Conservation (phyloP, 2,888 invertebrate species). For the Eupithecia dodoneata region DNA sequence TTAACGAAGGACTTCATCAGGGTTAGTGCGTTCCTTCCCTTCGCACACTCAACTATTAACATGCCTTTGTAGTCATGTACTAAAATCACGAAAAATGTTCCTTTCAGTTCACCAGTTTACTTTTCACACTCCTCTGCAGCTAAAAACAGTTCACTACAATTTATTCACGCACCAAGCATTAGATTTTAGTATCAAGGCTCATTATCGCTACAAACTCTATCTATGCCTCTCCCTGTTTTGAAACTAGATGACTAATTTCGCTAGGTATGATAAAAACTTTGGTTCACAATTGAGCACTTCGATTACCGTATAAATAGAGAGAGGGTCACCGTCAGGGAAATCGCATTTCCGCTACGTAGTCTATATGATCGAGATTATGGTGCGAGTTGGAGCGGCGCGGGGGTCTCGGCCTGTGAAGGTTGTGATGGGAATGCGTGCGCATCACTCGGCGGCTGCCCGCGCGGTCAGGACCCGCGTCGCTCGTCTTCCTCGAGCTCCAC, state of each 20-base stretch:
- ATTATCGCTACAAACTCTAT: constrained; percentile 23
- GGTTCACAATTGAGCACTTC: constrained; percentile 82
- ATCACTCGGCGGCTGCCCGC: constrained; percentile 77
- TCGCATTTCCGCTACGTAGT: constrained; percentile 86
- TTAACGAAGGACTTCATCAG: too few species aligned
- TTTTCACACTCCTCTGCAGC: constrained; percentile 16
- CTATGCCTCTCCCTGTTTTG: constrained; percentile 45
- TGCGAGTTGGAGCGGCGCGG: constrained; percentile 85
- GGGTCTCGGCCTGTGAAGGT: constrained; percentile 82
- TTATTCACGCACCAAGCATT: constrained; percentile 14
- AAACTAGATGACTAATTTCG: constrained; percentile 49
- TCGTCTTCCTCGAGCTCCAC: constrained; percentile 66
- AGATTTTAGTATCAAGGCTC: constrained; percentile 29
- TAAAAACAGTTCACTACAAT: constrained; percentile 34
- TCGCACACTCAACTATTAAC: too few species aligned
- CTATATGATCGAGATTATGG: constrained; percentile 86
- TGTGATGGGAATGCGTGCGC: constrained; percentile 87
- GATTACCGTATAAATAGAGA: constrained; percentile 57
- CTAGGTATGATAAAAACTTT: constrained; percentile 69
- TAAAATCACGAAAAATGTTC: constrained; percentile 46
- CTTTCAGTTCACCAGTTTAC: constrained; percentile 25
- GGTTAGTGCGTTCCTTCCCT: too few species aligned
- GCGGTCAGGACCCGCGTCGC: constrained; percentile 75
- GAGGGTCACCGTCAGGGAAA: constrained; percentile 83
- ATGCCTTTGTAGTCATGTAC: constrained; percentile 48